A percentile compares a stretch with the other conserved stretches of the same genome.
Conservation (phyloP, 2,113 vertebrate genomes). For the Petaurus breviceps region DNA sequence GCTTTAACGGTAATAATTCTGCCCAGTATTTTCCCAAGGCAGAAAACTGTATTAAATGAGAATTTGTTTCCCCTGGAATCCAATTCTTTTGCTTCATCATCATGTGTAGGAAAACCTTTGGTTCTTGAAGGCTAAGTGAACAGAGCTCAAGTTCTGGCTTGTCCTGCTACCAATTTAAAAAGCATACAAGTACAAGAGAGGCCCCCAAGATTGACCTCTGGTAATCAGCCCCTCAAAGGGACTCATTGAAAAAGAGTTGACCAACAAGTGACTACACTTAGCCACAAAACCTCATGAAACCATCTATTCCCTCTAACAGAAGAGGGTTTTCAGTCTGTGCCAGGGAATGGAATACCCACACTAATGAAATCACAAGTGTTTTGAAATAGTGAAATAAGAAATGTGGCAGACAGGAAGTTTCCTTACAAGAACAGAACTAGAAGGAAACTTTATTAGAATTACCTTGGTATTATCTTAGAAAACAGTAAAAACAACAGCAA, state of each 20-base stretch:
- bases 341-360: not conserved
- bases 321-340: not conserved
- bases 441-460: conserved; percentile 12
- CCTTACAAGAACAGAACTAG: not conserved
- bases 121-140: too few species aligned
- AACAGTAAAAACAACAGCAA: not conserved
- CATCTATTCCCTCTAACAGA: not conserved
- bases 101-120: too few species aligned
- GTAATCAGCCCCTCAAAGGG: not conserved
- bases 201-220: not conserved
- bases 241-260: not conserved
- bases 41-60: conserved; percentile 62
- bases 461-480: not conserved
- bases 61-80: conserved; percentile 3
- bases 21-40: conserved; percentile 47
- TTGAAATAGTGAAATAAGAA: not conserved
- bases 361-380: not conserved
- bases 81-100: too few species aligned
- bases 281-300: not conserved
- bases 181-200: too few species aligned
- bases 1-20: conserved; percentile 62
- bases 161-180: too few species aligned
- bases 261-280: not conserved
- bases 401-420: not conserved
- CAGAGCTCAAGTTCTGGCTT: too few species aligned